Base-by-base conservation (phyloP, 1,140 invertebrate species). In the Pseudomyrmex sp. region DNA sequence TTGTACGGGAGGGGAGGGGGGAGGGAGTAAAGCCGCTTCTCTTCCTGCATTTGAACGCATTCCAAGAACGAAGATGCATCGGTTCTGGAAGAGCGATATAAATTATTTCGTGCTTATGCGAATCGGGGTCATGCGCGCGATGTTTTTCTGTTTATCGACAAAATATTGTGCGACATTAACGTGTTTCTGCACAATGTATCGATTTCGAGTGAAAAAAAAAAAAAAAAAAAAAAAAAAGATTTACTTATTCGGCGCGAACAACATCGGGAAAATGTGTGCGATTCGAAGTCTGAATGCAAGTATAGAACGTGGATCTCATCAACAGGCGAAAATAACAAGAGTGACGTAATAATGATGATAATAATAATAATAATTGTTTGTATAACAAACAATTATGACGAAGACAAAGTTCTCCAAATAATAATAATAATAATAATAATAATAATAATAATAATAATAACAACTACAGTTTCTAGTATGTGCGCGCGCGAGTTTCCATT, bases 11-110 rank as follows among this genome's bases (percentile, higher is more conserved):
- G 35, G 5, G 5, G 35, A 4, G 35, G 35, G 7, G 35, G 5
- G 4, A 35, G 35, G 35, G 35, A 35, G 66, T 23, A 72, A 80
- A 80, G 66, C 76, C 76, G 76, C 76, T 72, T 70, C 76, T 35
- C 35, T 3, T 35, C 5, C 76, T 72, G 76, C 76, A 80, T 80
- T 80, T 80, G 76, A 80, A 80, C 76, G 76, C 66, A 80, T 80
- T 80, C 76, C 76, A 80, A 80, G 76, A 80, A 80, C 76, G 66
- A 80, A 80, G 76, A 80, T 72, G 76, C 76, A 80, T 80, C 76
- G 76, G 20, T 80, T 80, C 76, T 72, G 59, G 46, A 70, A 44
- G 66, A 80, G 66, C 76, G 66, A 72, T 80, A 80, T 80, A 80
- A 80, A 80, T 80, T 80, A 80, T 80, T 80, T 80, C 66, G 54